Base-by-base conservation (phyloP, 2,888 invertebrate species). In the Celastrina argiolus region DNA sequence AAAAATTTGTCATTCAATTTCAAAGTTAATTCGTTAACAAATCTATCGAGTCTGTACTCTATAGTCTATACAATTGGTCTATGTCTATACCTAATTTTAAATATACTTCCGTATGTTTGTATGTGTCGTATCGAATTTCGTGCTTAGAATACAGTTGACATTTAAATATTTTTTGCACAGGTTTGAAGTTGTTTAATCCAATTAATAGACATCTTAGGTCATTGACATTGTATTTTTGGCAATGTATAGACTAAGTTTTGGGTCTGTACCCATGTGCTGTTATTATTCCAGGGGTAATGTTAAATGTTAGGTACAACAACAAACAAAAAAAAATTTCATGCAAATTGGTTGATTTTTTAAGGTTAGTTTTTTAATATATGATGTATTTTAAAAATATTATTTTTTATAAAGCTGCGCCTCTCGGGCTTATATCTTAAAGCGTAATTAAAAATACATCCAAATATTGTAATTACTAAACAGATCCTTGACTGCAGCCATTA, bases 161-260 rank as follows among this genome's bases (percentile, higher is more conserved):
- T 77, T 77, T 78, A 74, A 76, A 77, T 75, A 77, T 76, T 79
- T 76, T 78, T 77, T 74, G 74, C 72, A 70, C 72, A 71, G 42
- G 58, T 70, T 71, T 69, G 70, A 75, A 74, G 74, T 74, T 74
- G 67, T 68, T 77, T 75, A 77, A 77, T 75, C 73, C 76, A 77
- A 78, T 76, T 75, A 75, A 65, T 58, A 18, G 22, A 76, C 74
- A 74, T 74, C 74, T 76, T 77, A 76, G 76, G 69, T 78, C 77
- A 72, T 75, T 75, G 74, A 72, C 74, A 69, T 71, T 66, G 45
- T 64, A 59, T 22, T 18, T 22, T 51, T 51, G 51, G 51, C 51
- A 12, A 51, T 18, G 51, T 51, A 22, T 51, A 10, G 10, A 18
- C n/a, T n/a, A n/a, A n/a, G n/a, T n/a, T n/a, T n/a, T n/a, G n/a